Conservation (phyloP, 2,888 invertebrate genomes). For the Argynnis bischoffii region DNA sequence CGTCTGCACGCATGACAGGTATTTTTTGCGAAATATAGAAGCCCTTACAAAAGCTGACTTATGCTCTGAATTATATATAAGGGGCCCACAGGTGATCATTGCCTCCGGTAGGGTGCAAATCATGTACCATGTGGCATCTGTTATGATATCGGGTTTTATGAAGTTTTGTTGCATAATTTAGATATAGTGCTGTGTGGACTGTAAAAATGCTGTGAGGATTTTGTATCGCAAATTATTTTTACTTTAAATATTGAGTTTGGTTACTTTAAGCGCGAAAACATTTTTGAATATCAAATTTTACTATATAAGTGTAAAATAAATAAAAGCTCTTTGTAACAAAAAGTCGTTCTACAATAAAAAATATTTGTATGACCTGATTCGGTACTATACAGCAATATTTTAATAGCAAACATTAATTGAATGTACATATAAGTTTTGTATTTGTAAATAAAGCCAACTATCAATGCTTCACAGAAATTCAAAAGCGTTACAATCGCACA, state of each 20-base stretch:
- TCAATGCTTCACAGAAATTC: constrained; percentile 4
- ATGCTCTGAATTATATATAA: constrained; percentile 55
- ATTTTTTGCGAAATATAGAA: constrained; percentile 31
- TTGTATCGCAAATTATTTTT: no score
- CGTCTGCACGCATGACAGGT: constrained; percentile 30
- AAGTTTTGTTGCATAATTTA: neutral
- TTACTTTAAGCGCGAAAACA: no score
- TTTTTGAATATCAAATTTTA: no score
- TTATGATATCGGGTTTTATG: neutral
- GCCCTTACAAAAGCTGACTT: constrained; percentile 42
- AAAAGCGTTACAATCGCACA: constrained; percentile 11
- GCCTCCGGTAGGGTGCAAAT: constrained; percentile 37
- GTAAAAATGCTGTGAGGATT: no score
- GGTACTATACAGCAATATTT: no score
- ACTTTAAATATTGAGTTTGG: no score
- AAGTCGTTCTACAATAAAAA: no score
- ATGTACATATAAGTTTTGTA: no score
- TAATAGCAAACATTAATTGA: no score
- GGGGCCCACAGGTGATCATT: constrained; percentile 42
- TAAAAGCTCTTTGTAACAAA: no score
- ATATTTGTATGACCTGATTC: no score
- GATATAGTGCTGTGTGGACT: neutral
- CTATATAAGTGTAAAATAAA: neutral
- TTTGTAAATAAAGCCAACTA: neutral
- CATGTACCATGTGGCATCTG: constrained; percentile 11